Evolutionary conservation across 2,113 vertebrate genomes (phyloP).

Genomic region (Rhizomys pruinosus): DNA sequence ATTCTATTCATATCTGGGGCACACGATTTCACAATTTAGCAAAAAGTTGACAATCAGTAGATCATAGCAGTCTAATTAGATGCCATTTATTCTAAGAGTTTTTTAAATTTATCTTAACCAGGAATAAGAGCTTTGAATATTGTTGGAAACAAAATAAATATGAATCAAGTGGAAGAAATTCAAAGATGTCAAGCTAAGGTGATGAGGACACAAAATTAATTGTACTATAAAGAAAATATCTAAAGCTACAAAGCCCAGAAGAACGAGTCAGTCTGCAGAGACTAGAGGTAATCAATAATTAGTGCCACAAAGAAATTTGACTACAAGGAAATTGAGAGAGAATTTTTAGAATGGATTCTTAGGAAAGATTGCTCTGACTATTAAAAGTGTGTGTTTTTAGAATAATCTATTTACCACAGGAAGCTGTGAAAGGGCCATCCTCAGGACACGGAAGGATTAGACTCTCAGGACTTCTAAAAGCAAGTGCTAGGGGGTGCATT

Average conservation of each 20-base stretch:
- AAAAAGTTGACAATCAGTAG: neutral
- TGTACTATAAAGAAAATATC: constrained; percentile 16
- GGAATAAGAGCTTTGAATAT: neutral
- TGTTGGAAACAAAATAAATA: constrained; percentile 14
- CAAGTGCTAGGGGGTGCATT: constrained; percentile 34
- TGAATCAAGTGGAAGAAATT: neutral
- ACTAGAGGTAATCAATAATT: constrained; percentile 65
- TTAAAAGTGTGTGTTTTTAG: constrained; percentile 62
- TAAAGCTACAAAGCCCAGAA: constrained; percentile 29
- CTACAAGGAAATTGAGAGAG: constrained; percentile 28
- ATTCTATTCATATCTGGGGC: constrained; percentile 6
- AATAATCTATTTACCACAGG: constrained; percentile 66
- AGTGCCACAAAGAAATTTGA: constrained; percentile 46
- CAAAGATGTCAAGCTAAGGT: constrained; percentile 39
- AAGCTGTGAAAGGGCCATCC: constrained; percentile 56
- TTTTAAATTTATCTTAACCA: neutral
- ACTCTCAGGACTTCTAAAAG: constrained; percentile 33
- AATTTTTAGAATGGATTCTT: constrained; percentile 46
- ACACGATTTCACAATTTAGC: neutral
- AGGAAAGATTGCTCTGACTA: constrained; percentile 40
- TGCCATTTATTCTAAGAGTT: neutral
- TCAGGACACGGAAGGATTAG: constrained; percentile 46
- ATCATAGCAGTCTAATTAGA: neutral
- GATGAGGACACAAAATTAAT: constrained; percentile 4
- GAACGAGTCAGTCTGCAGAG: constrained; percentile 37